Evolutionary conservation across 2,113 vertebrate species (phyloP).

Genomic region (Garra rufa): DNA sequence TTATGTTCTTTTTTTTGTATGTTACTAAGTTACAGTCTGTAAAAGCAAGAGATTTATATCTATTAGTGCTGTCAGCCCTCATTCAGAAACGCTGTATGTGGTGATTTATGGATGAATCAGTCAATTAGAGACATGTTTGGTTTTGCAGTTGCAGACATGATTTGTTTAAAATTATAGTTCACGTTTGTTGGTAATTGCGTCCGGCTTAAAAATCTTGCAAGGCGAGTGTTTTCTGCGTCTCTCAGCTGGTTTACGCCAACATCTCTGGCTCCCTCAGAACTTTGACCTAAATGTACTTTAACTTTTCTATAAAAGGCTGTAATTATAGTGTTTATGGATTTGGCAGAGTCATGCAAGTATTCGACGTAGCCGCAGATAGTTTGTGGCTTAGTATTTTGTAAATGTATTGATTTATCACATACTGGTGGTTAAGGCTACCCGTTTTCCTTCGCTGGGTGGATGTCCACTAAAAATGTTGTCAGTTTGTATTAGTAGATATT

Average conservation of each 20-base stretch:
- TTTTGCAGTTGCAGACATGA: slow-evolving; percentile 42
- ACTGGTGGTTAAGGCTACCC: slow-evolving; percentile 22
- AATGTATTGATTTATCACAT: slow-evolving; percentile 56
- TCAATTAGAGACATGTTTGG: slow-evolving; percentile 45
- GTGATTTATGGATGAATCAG: slow-evolving; percentile 20
- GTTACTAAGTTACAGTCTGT: slow-evolving; percentile 1
- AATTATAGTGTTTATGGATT: slow-evolving; percentile 55
- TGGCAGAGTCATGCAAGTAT: slow-evolving; percentile 38
- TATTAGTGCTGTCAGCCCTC: not conserved
- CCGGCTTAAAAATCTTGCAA: slow-evolving; percentile 45
- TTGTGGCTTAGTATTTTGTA: slow-evolving; percentile 49
- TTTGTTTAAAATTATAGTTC: slow-evolving; percentile 56
- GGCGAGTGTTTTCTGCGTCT: slow-evolving; percentile 49
- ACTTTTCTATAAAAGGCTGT: slow-evolving; percentile 51
- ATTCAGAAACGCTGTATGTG: not conserved
- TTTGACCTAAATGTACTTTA: slow-evolving; percentile 54
- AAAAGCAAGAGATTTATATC: not conserved
- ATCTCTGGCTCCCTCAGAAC: slow-evolving; percentile 42
- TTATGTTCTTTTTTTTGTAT: not conserved
- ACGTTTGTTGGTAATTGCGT: slow-evolving; percentile 23
- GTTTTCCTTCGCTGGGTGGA: slow-evolving; percentile 39
- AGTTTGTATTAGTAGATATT: not conserved
- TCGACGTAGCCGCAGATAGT: slow-evolving; percentile 44
- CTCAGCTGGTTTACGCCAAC: slow-evolving; percentile 30
- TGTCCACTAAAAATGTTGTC: not conserved